Evolutionary conservation across 2,888 invertebrate species (phyloP), one percentile per base, ranked within the genome.

Genomic region (Dolomedes plantarius): DNA sequence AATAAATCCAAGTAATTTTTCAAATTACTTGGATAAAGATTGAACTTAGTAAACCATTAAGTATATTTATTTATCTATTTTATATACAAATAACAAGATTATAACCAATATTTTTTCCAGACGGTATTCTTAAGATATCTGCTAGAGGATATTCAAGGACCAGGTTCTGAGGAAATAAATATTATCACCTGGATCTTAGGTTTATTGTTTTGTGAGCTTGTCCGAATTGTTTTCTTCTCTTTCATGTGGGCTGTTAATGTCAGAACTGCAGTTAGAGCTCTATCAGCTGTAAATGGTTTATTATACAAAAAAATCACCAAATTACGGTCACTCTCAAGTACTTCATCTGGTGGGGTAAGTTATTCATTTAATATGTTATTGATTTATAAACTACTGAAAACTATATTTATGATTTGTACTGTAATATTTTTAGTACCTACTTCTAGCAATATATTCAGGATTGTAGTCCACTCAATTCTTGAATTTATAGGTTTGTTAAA

Each of bases 181-280:
- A 93, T 93, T 3, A 88, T 93, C 3, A 90, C 90, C 13, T 93
- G 93, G 91, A 92, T 92, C 9, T 39, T 91, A 0, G 90, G 92
- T 0, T 89, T 94, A 36, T 90, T 91, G 16, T 31, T 91, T 0
- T 91, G 92, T 68, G 93, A 94, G 89, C 86, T 92, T 32, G 74
- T 91, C 2, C 91, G 93, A 56, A 91, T 92, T 13, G 88, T 92
- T 16, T 90, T 92, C 73, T 92, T 93, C 78, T 92, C 92, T 13
- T 90, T 92, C 89, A 91, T 92, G 65, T 93, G 93, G 93, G 91
- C 92, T 64, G 90, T 93, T 62, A 93, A 92, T 89, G 93, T 93
- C 88, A 91, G 91, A 87, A 90, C 90, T 90, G 92, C 91, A 64
- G 88, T 92, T 31, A 89, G 92, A 62, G 86, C 87, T 41, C 65